Evolutionary conservation across 2,797 vertebrate species (phyloP).

Genomic region (Spondyliosoma cantharus): DNA sequence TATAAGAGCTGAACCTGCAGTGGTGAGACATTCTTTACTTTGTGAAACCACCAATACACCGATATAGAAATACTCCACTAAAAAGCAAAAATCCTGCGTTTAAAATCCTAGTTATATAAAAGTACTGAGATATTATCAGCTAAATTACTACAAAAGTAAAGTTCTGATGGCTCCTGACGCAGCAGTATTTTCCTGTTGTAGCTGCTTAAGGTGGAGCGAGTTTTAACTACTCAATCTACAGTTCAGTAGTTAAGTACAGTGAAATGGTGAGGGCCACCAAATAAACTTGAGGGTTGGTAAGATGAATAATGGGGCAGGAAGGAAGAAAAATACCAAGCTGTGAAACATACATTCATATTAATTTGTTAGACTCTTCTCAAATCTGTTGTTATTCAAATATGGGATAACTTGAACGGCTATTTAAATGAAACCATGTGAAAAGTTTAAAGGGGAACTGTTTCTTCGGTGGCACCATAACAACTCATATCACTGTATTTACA

Average conservation of each 20-base stretch:
- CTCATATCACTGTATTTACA: too few species aligned
- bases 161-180: too few species aligned
- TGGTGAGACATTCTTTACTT: background rate
- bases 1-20: background rate
- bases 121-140: too few species aligned
- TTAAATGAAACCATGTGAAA: background rate
- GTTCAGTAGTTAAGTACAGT: background rate
- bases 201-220: background rate
- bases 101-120: too few species aligned
- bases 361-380: background rate
- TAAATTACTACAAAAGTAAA: too few species aligned
- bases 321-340: background rate
- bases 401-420: background rate
- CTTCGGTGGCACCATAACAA: too few species aligned
- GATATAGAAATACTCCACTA: background rate
- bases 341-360: background rate
- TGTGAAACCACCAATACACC: background rate
- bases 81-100: too few species aligned
- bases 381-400: background rate
- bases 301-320: background rate
- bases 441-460: too few species aligned
- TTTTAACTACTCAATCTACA: background rate
- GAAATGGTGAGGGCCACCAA: background rate
- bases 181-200: too few species aligned
- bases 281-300: background rate